These are phyloP conservation scores for Fopius arisanus DNA, from an alignment of 1,140 invertebrate genomes.

Conservation along the genomic window DNA sequence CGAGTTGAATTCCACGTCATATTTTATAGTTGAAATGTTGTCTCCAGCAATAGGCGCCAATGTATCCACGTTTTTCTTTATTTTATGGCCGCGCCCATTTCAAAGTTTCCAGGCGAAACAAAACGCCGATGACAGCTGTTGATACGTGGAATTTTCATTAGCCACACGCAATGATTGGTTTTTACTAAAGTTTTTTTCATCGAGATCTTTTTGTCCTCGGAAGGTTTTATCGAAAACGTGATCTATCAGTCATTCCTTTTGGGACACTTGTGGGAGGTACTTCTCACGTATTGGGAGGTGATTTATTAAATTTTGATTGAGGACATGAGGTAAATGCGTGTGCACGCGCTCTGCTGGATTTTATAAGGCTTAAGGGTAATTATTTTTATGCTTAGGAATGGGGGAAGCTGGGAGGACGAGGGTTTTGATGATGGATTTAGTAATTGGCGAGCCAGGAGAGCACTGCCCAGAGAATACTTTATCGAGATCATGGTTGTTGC, in stretches of 20 bases:
- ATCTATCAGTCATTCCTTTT: not conserved
- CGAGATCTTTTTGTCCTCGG: not conserved
- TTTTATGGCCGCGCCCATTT: conserved; percentile 8
- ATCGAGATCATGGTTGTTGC: conserved; percentile 84
- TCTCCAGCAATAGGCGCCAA: conserved; percentile 1
- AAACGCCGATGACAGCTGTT: not conserved
- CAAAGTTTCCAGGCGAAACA: conserved; percentile 5
- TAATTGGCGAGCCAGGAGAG: conserved; percentile 49
- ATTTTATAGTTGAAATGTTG: not conserved
- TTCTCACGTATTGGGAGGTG: not conserved
- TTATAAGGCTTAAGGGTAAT: not conserved
- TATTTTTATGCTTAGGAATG: not conserved
- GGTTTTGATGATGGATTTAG: conserved; percentile 17
- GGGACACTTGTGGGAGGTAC: not conserved
- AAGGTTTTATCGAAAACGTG: not conserved
- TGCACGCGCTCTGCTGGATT: not conserved
- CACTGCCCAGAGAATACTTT: conserved; percentile 71
- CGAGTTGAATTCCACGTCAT: not conserved
- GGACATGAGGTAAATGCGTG: not conserved
- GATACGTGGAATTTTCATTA: not conserved
- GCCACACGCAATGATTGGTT: not conserved
- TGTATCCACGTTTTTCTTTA: not conserved
- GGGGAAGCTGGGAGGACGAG: not conserved
- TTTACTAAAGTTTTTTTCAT: not conserved
- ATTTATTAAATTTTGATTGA: not conserved